Evolutionary conservation across 2,888 invertebrate species (phyloP), one percentile per base, ranked within the genome.

Genomic region (Cecidostiba fungosa): DNA sequence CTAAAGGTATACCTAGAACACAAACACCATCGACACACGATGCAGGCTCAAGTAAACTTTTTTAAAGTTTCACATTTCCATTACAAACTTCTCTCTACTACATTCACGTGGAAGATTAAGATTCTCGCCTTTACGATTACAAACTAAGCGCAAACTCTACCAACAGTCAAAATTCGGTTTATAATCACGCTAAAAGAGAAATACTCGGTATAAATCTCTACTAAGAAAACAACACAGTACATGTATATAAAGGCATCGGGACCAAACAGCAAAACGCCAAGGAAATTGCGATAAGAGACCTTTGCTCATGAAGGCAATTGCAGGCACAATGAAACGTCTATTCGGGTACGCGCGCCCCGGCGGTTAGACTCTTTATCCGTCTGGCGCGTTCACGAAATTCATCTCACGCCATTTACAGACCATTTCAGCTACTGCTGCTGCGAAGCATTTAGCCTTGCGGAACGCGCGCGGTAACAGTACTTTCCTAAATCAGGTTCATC

Each of bases 361-460:
- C 26, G 66, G 74, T 69, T 50, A 69, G 73, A 69, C 82, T 77
- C 77, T 77, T 77, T 69, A 82, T 70, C 47, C 39, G 50, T 39
- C 43, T 66, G 66, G 12, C 10, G 70, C 39, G 69, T 43, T 70
- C 70, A 19, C 69, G 82, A 83, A 77, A 83, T 83, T 83, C 82
- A 66, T 83, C 43, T 77, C 70, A 77, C 77, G 70, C 50, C 82
- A 82, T 82, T 82, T 77, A 76, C 82, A 66, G 76, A 36, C 82
- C 85, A 74, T 84, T 85, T 86, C 84, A 85, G 79, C 39, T 39
- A 29, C 47, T 82, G 59, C 59, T 39, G 43, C 47, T 82, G 59
- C 59, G 84, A 19, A 50, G 85, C 86, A 85, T 84, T 86, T 86
- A 86, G 50, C 86, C 72, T 43, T 81, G 77, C 77, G 70, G 82